A percentile compares a stretch with the other conserved stretches of the same genome.
Evolutionary conservation across 2,113 vertebrate species (phyloP).

Genomic region (Anser cygnoides): DNA sequence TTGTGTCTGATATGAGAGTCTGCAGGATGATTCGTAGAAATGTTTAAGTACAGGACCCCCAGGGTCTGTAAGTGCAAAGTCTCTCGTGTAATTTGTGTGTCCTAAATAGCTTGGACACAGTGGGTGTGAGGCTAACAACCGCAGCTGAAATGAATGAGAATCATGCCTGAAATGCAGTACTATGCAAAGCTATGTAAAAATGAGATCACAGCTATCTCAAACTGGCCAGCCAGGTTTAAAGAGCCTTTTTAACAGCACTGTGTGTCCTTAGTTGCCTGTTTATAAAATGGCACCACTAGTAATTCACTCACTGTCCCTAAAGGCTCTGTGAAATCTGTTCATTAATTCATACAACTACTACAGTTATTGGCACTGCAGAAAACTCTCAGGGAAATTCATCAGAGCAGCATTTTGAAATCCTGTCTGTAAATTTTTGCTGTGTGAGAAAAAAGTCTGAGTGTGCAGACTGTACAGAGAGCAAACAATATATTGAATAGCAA

Average conservation of each 20-base stretch:
- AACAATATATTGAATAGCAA: background rate
- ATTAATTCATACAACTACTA: background rate
- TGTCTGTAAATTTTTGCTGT: background rate
- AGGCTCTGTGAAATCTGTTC: background rate
- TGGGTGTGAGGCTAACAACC: background rate
- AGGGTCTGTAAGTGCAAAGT: background rate
- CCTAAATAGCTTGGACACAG: background rate
- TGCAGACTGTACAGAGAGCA: background rate
- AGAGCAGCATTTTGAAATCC: background rate
- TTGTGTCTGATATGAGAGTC: background rate
- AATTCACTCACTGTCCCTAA: background rate
- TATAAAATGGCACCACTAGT: background rate
- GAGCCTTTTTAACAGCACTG: background rate
- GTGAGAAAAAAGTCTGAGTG: background rate
- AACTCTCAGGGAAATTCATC: background rate
- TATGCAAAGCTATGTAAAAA: background rate
- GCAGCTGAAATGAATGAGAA: background rate
- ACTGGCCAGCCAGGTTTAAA: background rate
- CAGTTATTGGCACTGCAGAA: background rate
- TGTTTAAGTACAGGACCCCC: background rate
- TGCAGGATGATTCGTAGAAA: background rate
- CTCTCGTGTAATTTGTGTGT: background rate
- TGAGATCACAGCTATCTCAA: background rate
- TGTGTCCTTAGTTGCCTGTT: background rate
- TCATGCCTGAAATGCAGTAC: background rate